These are phyloP conservation scores for Hemistola chrysoprasaria DNA, from an alignment of 2,888 invertebrate species.

Conservation along the genomic window DNA sequence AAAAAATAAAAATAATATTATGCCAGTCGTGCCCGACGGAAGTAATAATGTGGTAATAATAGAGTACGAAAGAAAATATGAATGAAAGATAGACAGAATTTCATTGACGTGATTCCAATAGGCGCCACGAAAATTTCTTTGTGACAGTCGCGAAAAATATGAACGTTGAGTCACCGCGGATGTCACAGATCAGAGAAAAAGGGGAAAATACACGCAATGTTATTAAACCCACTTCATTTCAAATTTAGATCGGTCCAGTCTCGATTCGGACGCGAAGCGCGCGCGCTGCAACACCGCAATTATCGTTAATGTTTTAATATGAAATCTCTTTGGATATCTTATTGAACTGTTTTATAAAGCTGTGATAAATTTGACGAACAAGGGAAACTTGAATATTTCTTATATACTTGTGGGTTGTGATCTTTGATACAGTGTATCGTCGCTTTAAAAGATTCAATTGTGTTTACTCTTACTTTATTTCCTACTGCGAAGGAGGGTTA, in stretches of 20 bases:
- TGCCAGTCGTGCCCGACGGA: conserved; percentile 1
- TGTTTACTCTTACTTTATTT: no score
- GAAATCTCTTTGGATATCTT: conserved; percentile 32
- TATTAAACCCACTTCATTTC: conserved; percentile 76
- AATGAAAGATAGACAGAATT: conserved; percentile 6
- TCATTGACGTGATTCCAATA: conserved; percentile 22
- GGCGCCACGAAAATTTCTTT: conserved; percentile 27
- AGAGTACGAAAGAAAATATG: neutral
- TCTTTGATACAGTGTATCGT: no score
- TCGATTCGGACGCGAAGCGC: conserved; percentile 58
- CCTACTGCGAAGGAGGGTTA: no score
- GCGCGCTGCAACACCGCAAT: conserved; percentile 55
- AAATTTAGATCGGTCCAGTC: conserved; percentile 77
- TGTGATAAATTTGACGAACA: neutral
- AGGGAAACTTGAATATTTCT: neutral
- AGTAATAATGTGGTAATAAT: conserved; percentile 5
- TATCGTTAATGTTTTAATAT: conserved; percentile 40
- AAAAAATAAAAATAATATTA: neutral
- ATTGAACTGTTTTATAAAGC: neutral
- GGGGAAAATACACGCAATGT: conserved; percentile 74
- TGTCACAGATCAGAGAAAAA: conserved; percentile 60
- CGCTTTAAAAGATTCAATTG: no score
- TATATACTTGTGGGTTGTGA: no score
- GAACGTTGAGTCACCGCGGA: conserved; percentile 57
- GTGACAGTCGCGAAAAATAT: conserved; percentile 33